Conservation (phyloP, 1,140 invertebrate genomes). For the Zaprionus nigranus region DNA sequence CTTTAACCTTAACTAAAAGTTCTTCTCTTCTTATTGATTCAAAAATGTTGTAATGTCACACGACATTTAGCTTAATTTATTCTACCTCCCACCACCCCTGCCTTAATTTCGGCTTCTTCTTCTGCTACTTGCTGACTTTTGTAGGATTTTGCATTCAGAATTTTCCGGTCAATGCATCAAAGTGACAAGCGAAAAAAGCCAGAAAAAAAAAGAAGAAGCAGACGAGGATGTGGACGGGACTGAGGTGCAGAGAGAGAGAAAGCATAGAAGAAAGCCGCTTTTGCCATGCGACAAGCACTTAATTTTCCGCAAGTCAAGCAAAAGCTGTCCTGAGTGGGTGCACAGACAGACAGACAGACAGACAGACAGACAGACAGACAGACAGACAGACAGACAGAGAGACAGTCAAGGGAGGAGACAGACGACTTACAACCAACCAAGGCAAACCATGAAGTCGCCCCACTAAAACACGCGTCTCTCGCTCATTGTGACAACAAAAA, state of each 20-base stretch:
- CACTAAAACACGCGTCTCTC: slow-evolving; percentile 43
- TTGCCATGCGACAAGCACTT: slow-evolving; percentile 65
- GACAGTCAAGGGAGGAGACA: background rate
- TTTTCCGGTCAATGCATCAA: slow-evolving; percentile 77
- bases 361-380: slow-evolving; percentile 6
- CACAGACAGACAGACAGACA: background rate
- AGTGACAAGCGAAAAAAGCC: slow-evolving; percentile 49
- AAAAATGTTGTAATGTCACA: slow-evolving; percentile 9
- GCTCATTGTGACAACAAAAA: slow-evolving; percentile 41
- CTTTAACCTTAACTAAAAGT: background rate
- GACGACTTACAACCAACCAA: slow-evolving; percentile 14
- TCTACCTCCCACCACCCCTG: background rate
- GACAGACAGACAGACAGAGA: slow-evolving; percentile 1
- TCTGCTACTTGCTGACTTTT: background rate
- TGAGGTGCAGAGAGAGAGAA: background rate
- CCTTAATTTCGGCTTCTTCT: background rate
- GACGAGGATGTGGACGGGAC: too few species aligned
- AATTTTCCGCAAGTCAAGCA: slow-evolving; percentile 63
- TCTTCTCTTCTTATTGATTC: slow-evolving; percentile 5
- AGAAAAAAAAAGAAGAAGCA: slow-evolving; percentile 18
- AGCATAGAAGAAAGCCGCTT: slow-evolving; percentile 37
- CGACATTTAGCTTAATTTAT: slow-evolving; percentile 14
- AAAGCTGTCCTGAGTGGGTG: slow-evolving; percentile 50
- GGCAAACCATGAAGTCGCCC: slow-evolving; percentile 34
- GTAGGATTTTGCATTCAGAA: slow-evolving; percentile 36